phyloP scores from a whole-genome alignment of 2,888 invertebrate species.

The Phoronis australis region DNA sequence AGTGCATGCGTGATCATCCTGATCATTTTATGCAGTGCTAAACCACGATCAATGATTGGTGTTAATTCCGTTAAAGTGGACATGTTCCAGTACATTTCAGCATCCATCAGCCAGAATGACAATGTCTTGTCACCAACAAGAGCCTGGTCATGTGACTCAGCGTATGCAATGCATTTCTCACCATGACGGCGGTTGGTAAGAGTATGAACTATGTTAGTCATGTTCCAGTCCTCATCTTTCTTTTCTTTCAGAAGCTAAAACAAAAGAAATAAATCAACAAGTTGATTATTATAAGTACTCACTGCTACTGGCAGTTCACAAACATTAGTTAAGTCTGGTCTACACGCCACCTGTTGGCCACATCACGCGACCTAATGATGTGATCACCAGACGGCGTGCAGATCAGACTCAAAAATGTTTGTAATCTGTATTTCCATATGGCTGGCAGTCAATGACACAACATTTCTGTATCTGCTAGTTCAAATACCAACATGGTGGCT shows the following conservation, averaged over 20 bases:
- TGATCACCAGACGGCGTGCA: no score
- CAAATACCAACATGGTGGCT: no score
- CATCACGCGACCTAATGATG: no score
- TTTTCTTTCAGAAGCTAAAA: conserved; percentile 55
- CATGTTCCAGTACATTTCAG: conserved; percentile 97
- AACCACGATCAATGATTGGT: conserved; percentile 77
- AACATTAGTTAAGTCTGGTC: no score
- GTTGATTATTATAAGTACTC: no score
- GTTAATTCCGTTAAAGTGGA: conserved; percentile 59
- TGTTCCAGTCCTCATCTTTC: conserved; percentile 89
- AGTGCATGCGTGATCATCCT: conserved; percentile 86
- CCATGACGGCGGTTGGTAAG: conserved; percentile 90
- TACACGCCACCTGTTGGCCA: no score
- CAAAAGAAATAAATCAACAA: no score
- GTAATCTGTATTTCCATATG: no score
- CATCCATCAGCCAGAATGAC: conserved; percentile 99
- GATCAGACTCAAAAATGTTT: no score
- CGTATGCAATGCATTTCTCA: conserved; percentile 95
- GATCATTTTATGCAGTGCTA: conserved; percentile 96
- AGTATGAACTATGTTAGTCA: conserved; percentile 85
- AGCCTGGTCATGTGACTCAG: conserved; percentile 96
- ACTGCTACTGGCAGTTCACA: no score
- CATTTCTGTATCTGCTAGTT: no score
- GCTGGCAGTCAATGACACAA: no score
- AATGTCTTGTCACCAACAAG: conserved; percentile 84